phyloP scores from a whole-genome alignment of 30 jellyfish, hydroid and myxozoan genomes.

The Catostylus mosaicus region DNA sequence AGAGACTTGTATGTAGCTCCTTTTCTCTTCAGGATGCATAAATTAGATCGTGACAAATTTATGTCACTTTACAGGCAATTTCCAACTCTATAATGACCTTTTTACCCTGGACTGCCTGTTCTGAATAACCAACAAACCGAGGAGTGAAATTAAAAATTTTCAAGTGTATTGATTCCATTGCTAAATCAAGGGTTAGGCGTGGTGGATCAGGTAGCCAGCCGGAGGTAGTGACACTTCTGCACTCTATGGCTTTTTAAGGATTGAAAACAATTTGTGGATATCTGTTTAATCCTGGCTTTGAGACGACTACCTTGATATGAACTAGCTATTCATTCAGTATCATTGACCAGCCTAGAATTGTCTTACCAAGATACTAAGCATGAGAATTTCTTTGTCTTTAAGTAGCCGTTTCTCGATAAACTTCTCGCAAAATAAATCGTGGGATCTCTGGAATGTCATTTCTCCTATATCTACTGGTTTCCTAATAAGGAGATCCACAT shows the following conservation, averaged over 20 bases:
- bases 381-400: neutral
- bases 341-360: constrained; percentile 2
- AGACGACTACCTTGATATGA: constrained; percentile 19
- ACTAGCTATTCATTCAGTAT: constrained; percentile 1
- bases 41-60: constrained; percentile 52
- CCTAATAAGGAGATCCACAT: constrained; percentile 1
- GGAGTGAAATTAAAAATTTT: constrained; percentile 46
- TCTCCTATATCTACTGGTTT: neutral
- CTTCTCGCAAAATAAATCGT: neutral
- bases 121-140: constrained; percentile 48
- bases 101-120: constrained; percentile 23
- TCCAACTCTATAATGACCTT: neutral
- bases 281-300: constrained; percentile 26
- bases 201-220: constrained; percentile 59
- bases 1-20: constrained; percentile 39
- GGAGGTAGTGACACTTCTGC: constrained; percentile 27
- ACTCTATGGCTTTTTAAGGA: constrained; percentile 25
- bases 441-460: neutral
- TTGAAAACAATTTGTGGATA: constrained; percentile 21
- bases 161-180: constrained; percentile 46
- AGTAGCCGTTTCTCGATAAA: constrained; percentile 3
- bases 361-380: constrained; percentile 12
- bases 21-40: constrained; percentile 51
- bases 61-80: constrained; percentile 11
- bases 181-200: constrained; percentile 24